Evolutionary conservation across 2,888 invertebrate species (phyloP).

Genomic region (Bellardia pandia): DNA sequence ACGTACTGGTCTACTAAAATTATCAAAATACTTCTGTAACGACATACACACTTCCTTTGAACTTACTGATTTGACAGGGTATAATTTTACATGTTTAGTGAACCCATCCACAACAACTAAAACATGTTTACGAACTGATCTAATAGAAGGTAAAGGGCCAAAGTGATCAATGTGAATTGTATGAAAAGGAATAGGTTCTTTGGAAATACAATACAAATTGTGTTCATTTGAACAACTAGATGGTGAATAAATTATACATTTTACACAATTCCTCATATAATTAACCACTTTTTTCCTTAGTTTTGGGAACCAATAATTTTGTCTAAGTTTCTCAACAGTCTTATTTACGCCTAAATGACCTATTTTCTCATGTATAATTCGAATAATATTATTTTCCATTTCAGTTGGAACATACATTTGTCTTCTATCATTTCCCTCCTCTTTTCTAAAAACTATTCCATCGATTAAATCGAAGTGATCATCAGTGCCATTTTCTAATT

Average conservation of each 20-base stretch:
- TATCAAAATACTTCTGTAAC: neutral
- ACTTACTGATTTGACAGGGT: slow-evolving; percentile 9
- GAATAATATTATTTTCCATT: slow-evolving; percentile 14
- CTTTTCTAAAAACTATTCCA: slow-evolving; percentile 2
- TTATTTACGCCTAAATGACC: slow-evolving; percentile 40
- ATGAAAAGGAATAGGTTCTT: slow-evolving; percentile 13
- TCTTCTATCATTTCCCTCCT: neutral
- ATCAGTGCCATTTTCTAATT: slow-evolving; percentile 2
- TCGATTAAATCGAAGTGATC: slow-evolving; percentile 3
- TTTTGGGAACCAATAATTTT: slow-evolving; percentile 52
- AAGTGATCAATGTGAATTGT: slow-evolving; percentile 20
- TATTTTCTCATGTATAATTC: slow-evolving; percentile 46
- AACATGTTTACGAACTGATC: slow-evolving; percentile 7
- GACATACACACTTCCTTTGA: slow-evolving; percentile 20
- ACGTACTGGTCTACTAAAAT: slow-evolving; percentile 13
- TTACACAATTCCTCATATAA: slow-evolving; percentile 35
- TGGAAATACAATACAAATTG: slow-evolving; percentile 23
- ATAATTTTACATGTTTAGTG: slow-evolving; percentile 32
- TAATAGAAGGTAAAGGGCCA: slow-evolving; percentile 12
- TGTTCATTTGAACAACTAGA: slow-evolving; percentile 16
- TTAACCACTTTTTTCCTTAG: slow-evolving; percentile 28
- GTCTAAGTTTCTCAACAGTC: neutral
- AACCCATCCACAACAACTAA: slow-evolving; percentile 21
- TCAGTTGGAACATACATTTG: slow-evolving; percentile 25
- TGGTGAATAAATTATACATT: slow-evolving; percentile 41